These are phyloP conservation scores for Drosophila sordidula DNA, from an alignment of 2,888 invertebrate species.

Conservation along the genomic window DNA sequence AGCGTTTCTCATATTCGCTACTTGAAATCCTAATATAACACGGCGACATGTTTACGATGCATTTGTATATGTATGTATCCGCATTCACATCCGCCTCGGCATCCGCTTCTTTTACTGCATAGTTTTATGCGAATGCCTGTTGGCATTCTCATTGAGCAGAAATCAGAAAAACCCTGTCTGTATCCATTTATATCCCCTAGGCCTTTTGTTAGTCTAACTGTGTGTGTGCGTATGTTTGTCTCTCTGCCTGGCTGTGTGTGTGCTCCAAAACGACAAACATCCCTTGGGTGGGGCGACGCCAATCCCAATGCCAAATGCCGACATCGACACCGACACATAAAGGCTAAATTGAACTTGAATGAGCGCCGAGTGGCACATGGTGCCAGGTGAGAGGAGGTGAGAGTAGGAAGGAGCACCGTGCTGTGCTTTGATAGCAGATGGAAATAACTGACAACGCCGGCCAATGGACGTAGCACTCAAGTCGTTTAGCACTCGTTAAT, in stretches of 20 bases:
- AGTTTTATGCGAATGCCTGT: constrained; percentile 54
- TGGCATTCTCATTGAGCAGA: constrained; percentile 63
- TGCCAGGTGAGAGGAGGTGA: constrained; percentile 13
- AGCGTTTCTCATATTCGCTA: constrained; percentile 55
- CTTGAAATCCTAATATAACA: constrained; percentile 65
- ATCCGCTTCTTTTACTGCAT: constrained; percentile 37
- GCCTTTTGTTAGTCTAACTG: neutral
- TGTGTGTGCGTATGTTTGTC: neutral
- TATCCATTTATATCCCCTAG: constrained; percentile 44
- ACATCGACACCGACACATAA: constrained; percentile 59
- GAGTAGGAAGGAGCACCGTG: neutral
- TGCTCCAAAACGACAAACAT: constrained; percentile 50
- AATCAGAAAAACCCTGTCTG: constrained; percentile 57
- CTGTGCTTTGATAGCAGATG: constrained; percentile 26
- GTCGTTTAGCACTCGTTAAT: constrained; percentile 57
- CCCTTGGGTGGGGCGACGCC: constrained; percentile 52
- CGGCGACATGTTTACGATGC: constrained; percentile 72
- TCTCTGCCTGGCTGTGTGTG: constrained; percentile 7
- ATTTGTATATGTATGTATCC: constrained; percentile 41
- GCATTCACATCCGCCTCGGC: constrained; percentile 8
- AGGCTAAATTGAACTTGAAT: constrained; percentile 74
- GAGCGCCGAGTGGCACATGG: constrained; percentile 54
- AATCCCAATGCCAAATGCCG: constrained; percentile 43
- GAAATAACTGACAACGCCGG: constrained; percentile 24
- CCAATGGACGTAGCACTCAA: constrained; percentile 45